Evolutionary conservation across 2,113 vertebrate species (phyloP), one percentile per base, ranked within the genome.

Genomic region (Centropus bengalensis): DNA sequence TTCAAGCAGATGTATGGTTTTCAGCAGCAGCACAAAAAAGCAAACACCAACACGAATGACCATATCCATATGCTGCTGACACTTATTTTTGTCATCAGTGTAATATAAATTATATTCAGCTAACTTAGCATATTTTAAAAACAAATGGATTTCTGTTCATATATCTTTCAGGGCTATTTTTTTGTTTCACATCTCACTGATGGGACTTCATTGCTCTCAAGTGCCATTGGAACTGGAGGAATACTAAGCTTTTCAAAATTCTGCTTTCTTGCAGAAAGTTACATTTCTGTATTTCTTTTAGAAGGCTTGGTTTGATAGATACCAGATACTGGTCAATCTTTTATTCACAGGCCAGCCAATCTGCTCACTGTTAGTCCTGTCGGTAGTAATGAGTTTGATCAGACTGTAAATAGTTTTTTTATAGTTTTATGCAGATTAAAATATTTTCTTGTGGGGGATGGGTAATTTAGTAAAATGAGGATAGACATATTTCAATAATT

Each of bases 41-140:
- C 27, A 84, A 96, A 58, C 38, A 92, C n/a, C n/a, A 86, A 88
- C 76, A 92, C n/a, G 92, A 96, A 91, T 90, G 79, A 86, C 91
- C 85, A 88, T 42, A 62, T 86, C 88, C 80, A 76, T 97, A 94
- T 89, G 92, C 62, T 91, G 20, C 62, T 96, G 80, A 45, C 24
- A 80, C 15, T 86, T 91, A 63, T 74, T 79, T 93, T 91, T 78
- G 79, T 69, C 71, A 84, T 24, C 92, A 66, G 18, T 82, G 36
- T 85, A 51, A 66, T n/a, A 40, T 77, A 89, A 67, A 81, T 44
- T 80, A 82, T 54, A 64, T 27, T 49, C 80, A 67, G 32, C 49
- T 85, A 92, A 69, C 23, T 68, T 40, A 84, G 47, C 9, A 27
- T 78, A 38, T 88, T 90, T 64, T 67, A 56, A 79, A 86, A 88